Percentiles rank a stretch among this genome's conserved stretches.
Evolutionary conservation across 2,113 vertebrate species (phyloP).

Genomic region (Antigone vipio): DNA sequence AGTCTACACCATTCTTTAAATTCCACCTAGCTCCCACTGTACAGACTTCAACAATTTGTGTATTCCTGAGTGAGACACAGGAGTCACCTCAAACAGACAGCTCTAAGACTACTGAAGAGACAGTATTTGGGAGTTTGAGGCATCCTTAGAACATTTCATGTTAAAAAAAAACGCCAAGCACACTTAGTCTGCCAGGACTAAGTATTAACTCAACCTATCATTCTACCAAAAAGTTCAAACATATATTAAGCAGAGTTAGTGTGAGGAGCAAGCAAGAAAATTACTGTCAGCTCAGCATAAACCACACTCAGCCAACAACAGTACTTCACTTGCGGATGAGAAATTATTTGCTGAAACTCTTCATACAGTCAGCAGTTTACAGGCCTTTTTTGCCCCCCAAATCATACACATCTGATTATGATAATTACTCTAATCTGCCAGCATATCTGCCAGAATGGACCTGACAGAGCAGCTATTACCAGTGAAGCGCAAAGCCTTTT

Average conservation of each 20-base stretch:
- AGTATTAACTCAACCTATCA: neutral
- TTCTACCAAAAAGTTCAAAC: neutral
- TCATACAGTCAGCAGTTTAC: neutral
- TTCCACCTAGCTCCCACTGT: neutral
- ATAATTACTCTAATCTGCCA: conserved; percentile 22
- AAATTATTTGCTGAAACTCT: conserved; percentile 16
- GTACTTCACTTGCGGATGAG: neutral
- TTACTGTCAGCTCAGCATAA: neutral
- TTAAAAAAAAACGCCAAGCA: neutral
- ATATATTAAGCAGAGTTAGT: neutral
- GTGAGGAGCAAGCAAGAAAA: neutral
- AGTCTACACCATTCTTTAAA: neutral
- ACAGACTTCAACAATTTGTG: neutral
- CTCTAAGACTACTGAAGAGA: neutral
- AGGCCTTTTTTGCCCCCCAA: neutral
- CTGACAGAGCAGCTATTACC: conserved; percentile 4
- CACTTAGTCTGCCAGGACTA: neutral
- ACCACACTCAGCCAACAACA: neutral
- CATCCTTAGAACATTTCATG: neutral
- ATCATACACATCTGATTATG: neutral
- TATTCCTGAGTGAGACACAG: neutral
- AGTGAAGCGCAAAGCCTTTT: neutral
- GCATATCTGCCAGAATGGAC: neutral
- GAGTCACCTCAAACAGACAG: neutral
- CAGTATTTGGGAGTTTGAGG: neutral